Evolutionary conservation across 1,140 invertebrate species (phyloP).

Genomic region (Drosophila sp.): DNA sequence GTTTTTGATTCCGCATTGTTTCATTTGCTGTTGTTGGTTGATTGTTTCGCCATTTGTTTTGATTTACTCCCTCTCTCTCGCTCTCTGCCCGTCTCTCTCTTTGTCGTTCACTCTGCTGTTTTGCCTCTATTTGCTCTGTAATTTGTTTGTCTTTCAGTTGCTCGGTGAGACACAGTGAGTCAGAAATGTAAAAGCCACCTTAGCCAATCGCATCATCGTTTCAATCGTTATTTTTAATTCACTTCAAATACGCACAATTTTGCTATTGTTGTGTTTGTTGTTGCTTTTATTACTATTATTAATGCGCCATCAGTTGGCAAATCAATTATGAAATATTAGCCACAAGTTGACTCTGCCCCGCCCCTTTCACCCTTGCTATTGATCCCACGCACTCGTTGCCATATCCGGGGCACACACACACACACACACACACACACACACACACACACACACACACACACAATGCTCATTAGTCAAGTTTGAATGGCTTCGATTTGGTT

Average conservation of each 20-base stretch:
- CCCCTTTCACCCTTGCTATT: neutral
- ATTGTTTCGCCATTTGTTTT: slow-evolving; percentile 52
- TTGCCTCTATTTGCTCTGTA: neutral
- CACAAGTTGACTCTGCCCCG: slow-evolving; percentile 37
- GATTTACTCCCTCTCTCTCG: slow-evolving; percentile 19
- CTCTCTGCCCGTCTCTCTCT: neutral
- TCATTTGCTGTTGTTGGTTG: slow-evolving; percentile 23
- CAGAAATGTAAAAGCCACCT: slow-evolving; percentile 28
- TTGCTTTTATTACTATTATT: slow-evolving; percentile 27
- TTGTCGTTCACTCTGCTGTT: neutral
- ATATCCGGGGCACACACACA: slow-evolving; percentile 20
- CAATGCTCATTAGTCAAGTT: slow-evolving; percentile 40
- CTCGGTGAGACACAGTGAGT: slow-evolving; percentile 37
- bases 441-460: neutral
- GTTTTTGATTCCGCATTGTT: slow-evolving; percentile 33
- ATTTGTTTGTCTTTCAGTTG: slow-evolving; percentile 12
- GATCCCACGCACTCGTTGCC: slow-evolving; percentile 12
- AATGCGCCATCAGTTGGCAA: slow-evolving; percentile 57
- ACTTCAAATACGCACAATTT: slow-evolving; percentile 33
- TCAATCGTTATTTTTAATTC: slow-evolving; percentile 13
- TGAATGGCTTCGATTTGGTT: slow-evolving; percentile 38
- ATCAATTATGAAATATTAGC: slow-evolving; percentile 69
- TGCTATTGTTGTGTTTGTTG: slow-evolving; percentile 38
- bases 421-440: slow-evolving; percentile 1
- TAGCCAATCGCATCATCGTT: slow-evolving; percentile 56